Evolutionary conservation across 92 coral and sea anemone species (phyloP).

Genomic region (Parazoanthus atlanticus): DNA sequence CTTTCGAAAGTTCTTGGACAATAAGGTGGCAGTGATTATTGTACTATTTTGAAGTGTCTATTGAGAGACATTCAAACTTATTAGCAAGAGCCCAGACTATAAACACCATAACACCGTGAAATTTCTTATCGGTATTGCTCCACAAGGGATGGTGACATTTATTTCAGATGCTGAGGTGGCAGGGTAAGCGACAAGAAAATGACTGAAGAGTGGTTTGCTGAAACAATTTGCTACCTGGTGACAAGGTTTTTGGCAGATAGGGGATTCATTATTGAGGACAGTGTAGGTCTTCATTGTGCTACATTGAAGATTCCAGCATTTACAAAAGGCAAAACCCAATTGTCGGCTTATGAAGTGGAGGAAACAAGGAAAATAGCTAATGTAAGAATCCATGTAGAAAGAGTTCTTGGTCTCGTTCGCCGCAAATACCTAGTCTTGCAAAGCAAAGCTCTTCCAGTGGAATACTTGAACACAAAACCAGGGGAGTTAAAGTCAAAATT

Average conservation of each 20-base stretch:
- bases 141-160: conserved; percentile 1
- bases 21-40: neutral
- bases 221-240: neutral
- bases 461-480: conserved; percentile 22
- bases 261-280: neutral
- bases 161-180: conserved; percentile 16
- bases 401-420: neutral
- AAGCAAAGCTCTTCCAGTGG: conserved; percentile 27
- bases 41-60: neutral
- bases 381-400: conserved; percentile 24
- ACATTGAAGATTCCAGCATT: conserved; percentile 30
- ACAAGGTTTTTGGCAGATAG: neutral
- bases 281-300: conserved; percentile 15
- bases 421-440: conserved; percentile 21
- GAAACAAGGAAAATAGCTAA: conserved; percentile 21
- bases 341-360: conserved; percentile 34
- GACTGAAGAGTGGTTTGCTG: neutral
- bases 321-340: conserved; percentile 8
- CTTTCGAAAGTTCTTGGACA: conserved; percentile 2
- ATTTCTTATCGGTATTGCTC: neutral
- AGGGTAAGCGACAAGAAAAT: neutral
- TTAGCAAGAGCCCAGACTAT: neutral
- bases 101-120: neutral
- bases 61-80: neutral
- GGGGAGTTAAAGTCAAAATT: conserved; percentile 33